Evolutionary conservation across 2,113 vertebrate species (phyloP).

Genomic region (Nibea coibor): DNA sequence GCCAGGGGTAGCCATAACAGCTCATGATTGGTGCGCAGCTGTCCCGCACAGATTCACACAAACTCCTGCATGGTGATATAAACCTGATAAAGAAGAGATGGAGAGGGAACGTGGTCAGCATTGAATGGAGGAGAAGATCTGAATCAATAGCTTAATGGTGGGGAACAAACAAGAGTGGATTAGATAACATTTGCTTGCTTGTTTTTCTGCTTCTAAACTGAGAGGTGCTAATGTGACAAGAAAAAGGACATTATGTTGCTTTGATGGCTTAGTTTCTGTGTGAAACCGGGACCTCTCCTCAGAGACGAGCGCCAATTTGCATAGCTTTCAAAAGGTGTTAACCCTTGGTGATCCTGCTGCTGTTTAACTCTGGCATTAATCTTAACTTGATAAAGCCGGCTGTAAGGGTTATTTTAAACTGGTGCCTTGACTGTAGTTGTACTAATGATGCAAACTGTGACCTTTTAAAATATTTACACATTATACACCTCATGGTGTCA

Average conservation of each 20-base stretch:
- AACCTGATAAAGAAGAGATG: slow-evolving; percentile 73
- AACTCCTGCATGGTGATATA: slow-evolving; percentile 86
- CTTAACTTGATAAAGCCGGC: neutral
- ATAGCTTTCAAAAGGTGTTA: slow-evolving; percentile 32
- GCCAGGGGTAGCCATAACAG: slow-evolving; percentile 89
- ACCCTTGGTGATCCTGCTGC: neutral
- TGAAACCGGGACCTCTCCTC: slow-evolving; percentile 31
- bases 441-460: neutral
- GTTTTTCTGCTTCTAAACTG: slow-evolving; percentile 9
- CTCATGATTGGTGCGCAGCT: slow-evolving; percentile 89
- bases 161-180: slow-evolving; percentile 25
- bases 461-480: neutral
- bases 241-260: slow-evolving; percentile 19
- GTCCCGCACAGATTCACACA: slow-evolving; percentile 86
- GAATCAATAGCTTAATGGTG: slow-evolving; percentile 24
- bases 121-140: slow-evolving; percentile 36
- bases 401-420: neutral
- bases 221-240: slow-evolving; percentile 31
- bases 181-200: slow-evolving; percentile 35
- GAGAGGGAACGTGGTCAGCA: slow-evolving; percentile 2
- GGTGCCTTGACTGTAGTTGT: neutral
- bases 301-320: slow-evolving; percentile 40
- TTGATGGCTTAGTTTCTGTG: slow-evolving; percentile 41
- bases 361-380: neutral
- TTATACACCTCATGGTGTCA: no score